These are phyloP conservation scores for Cebus imitator DNA, from an alignment of 2,113 vertebrate species.

Conservation along the genomic window DNA sequence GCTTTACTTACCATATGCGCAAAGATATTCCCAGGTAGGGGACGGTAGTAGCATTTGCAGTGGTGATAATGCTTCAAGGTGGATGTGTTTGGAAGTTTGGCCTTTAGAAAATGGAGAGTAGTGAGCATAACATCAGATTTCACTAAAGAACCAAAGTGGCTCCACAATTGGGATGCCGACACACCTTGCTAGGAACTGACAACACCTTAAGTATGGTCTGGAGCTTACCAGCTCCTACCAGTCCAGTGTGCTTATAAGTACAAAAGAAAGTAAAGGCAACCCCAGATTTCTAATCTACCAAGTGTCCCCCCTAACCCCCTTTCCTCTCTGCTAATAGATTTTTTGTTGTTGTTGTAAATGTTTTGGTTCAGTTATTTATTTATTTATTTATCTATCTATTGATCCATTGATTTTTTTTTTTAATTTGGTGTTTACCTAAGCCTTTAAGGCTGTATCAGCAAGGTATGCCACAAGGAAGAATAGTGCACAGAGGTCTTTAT, in stretches of 20 bases:
- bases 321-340: conserved; percentile 61
- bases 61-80: neutral
- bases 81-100: conserved; percentile 47
- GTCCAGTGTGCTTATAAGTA: conserved; percentile 27
- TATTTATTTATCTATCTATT: conserved; percentile 54
- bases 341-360: conserved; percentile 64
- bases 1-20: neutral
- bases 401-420: conserved; percentile 49
- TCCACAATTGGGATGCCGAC: conserved; percentile 31
- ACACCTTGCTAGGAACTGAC: conserved; percentile 43
- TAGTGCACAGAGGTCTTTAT: conserved; percentile 53
- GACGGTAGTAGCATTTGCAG: conserved; percentile 16
- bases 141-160: conserved; percentile 19
- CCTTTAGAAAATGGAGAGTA: conserved; percentile 45
- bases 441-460: conserved; percentile 74
- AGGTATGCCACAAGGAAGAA: conserved; percentile 60
- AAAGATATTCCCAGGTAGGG: conserved; percentile 37
- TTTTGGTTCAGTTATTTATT: conserved; percentile 67
- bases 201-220: neutral
- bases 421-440: conserved; percentile 57
- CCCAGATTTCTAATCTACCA: conserved; percentile 29
- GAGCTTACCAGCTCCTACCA: conserved; percentile 45
- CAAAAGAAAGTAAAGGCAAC: conserved; percentile 54
- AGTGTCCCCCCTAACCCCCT: neutral
- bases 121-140: conserved; percentile 23